Evolutionary conservation across 1,140 invertebrate species (phyloP).

Genomic region (Pseudachorutes palmiensis): DNA sequence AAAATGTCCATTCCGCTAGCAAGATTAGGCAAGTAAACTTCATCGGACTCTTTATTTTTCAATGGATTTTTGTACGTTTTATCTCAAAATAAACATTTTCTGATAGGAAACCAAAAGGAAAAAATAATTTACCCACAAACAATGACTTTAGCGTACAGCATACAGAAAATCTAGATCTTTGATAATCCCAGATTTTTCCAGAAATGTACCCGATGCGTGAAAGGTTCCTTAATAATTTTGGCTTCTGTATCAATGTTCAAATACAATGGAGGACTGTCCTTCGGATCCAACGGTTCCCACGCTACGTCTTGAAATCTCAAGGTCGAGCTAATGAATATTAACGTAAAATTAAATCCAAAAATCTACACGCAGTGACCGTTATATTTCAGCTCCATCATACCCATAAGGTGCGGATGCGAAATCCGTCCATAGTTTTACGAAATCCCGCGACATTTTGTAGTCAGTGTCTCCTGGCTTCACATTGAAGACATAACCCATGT

Average conservation of each 20-base stretch:
- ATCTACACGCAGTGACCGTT: background rate
- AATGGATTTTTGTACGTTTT: too few relatives aligned
- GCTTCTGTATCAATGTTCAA: background rate
- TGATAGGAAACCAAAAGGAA: too few relatives aligned
- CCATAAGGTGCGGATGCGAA: conserved; percentile 16
- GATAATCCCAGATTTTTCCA: background rate
- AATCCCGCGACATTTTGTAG: conserved; percentile 18
- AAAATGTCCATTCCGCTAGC: too few relatives aligned
- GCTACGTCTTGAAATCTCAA: background rate
- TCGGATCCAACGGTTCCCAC: background rate
- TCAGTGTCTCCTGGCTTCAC: conserved; percentile 1
- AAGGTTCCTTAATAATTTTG: background rate
- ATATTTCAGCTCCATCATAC: background rate
- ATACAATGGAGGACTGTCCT: background rate
- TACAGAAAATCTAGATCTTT: background rate
- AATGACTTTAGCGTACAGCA: too few relatives aligned
- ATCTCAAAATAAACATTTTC: too few relatives aligned
- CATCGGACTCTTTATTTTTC: too few relatives aligned
- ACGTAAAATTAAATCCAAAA: background rate
- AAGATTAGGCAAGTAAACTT: too few relatives aligned
- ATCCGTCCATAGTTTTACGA: conserved; percentile 23
- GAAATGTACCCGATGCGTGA: background rate
- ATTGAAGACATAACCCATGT: conserved; percentile 15
- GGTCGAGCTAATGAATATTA: background rate
- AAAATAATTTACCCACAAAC: too few relatives aligned